Base-by-base conservation (phyloP, 1,140 invertebrate species). In the Aphelinus atriplicis region DNA sequence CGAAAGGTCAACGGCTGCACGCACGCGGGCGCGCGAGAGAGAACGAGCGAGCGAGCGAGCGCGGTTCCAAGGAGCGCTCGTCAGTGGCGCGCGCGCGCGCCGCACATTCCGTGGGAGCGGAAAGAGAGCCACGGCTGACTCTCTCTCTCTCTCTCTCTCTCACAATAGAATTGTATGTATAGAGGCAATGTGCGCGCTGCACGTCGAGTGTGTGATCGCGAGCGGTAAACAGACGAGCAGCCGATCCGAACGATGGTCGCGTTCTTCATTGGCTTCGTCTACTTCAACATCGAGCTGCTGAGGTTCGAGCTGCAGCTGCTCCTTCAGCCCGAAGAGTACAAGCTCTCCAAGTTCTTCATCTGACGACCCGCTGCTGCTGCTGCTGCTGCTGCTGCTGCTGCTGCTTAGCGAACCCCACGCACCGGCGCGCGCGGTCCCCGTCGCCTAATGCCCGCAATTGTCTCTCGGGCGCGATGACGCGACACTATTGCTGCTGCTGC, bases 261-360 rank as follows among this genome's bases (percentile, higher is more conserved):
- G 4, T 80, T 80, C 64, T 82, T 85, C 42, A 63, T 86, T 7
- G 84, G 83, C 0, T 86, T 84, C 61, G 78, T 84, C 3, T 86
- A 85, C 67, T 83, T 86, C 56, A 82, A 84, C 73, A 70, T 80
- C 5, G 80, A 85, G 70, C 60, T 86, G 50, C 71, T 87, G 7
- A 77, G 84, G n/a, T 71, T 87, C 6, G 82, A 86, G 58, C 5
- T 86, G 10, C 83, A 86, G 76, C 84, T 87, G 80, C 72, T 81
- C 45, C 46, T 86, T n/a, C 79, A 81, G 7, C 78, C 79, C 43
- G 80, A 83, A 1, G 80, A 82, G 9, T 85, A 79, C 63, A 86
- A 84, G 65, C 56, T 85, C 3, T 82, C 81, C 1, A 86, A 84
- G 77, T 87, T 84, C 58, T 75, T 83, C 48, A 5, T 85, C 46